Conservation (phyloP, 2,797 vertebrate species). For the Sparus aurata region DNA sequence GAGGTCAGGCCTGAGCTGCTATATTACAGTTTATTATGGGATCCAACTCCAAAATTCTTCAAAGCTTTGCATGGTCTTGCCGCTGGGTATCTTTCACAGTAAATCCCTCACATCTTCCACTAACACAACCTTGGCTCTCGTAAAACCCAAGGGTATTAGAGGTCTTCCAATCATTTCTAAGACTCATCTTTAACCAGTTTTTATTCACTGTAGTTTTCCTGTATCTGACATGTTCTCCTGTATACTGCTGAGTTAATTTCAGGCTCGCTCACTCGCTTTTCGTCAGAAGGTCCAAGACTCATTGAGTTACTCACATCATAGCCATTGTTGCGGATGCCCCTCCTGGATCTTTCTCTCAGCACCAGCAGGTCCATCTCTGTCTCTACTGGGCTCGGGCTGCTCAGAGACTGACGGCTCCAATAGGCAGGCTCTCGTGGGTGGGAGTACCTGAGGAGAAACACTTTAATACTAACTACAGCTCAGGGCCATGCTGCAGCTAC, state of each 20-base stretch:
- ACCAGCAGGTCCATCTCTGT: slow-evolving; percentile 98
- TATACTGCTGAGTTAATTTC: background rate
- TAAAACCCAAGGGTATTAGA: background rate
- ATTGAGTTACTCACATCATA: slow-evolving; percentile 92
- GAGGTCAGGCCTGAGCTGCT: slow-evolving; percentile 32
- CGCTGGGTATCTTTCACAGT: background rate
- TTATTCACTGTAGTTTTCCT: background rate
- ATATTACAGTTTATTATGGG: slow-evolving; percentile 19
- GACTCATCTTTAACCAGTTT: background rate
- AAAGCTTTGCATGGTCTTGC: slow-evolving; percentile 25
- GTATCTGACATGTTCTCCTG: background rate
- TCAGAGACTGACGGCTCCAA: slow-evolving; percentile 97
- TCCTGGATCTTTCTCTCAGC: slow-evolving; percentile 92
- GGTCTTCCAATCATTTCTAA: background rate
- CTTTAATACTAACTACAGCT: background rate
- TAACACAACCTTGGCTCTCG: background rate
- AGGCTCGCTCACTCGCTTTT: background rate
- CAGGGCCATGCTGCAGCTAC: background rate
- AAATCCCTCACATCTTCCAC: slow-evolving; percentile 19
- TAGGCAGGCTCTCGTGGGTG: slow-evolving; percentile 92
- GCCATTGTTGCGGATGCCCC: slow-evolving; percentile 96
- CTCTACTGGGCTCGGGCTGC: slow-evolving; percentile 95
- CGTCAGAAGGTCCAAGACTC: too few species aligned
- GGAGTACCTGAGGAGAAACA: slow-evolving; percentile 86
- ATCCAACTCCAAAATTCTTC: slow-evolving; percentile 13